Conservation (phyloP, 2,113 vertebrate species). For the Dicaeum eximium region DNA sequence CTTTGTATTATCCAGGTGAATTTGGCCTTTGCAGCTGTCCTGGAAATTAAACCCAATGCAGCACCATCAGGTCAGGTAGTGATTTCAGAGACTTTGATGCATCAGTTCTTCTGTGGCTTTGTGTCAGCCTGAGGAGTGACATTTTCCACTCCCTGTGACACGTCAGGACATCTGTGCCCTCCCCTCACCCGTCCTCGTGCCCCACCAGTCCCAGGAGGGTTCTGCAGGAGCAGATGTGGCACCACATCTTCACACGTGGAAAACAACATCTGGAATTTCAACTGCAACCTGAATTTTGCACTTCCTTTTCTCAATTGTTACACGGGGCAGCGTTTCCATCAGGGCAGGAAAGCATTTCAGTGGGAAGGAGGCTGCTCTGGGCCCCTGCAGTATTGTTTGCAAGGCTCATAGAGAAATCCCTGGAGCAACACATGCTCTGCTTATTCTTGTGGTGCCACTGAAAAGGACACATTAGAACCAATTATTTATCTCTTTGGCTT, state of each 20-base stretch:
- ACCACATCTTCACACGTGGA: background rate
- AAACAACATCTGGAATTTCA: constrained; percentile 35
- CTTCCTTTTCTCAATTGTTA: constrained; percentile 31
- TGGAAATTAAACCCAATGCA: background rate
- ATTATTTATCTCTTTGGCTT: constrained; percentile 49
- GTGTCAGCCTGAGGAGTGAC: background rate
- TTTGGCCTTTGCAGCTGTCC: background rate
- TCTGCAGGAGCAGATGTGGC: background rate
- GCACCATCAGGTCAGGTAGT: background rate
- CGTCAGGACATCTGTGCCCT: constrained; percentile 13
- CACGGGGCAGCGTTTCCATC: background rate
- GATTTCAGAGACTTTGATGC: background rate
- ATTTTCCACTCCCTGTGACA: background rate
- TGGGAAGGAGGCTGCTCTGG: background rate
- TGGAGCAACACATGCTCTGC: background rate
- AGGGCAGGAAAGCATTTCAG: background rate
- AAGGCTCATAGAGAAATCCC: background rate
- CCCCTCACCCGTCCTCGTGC: background rate
- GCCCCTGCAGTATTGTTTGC: background rate
- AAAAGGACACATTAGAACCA: constrained; percentile 24
- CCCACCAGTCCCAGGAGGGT: background rate
- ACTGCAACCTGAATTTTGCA: background rate
- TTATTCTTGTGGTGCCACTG: constrained; percentile 4
- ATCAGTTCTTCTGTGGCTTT: background rate
- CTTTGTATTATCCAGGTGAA: background rate